phyloP scores from a whole-genome alignment of 2,113 vertebrate species.

The Notiomystis cincta region DNA sequence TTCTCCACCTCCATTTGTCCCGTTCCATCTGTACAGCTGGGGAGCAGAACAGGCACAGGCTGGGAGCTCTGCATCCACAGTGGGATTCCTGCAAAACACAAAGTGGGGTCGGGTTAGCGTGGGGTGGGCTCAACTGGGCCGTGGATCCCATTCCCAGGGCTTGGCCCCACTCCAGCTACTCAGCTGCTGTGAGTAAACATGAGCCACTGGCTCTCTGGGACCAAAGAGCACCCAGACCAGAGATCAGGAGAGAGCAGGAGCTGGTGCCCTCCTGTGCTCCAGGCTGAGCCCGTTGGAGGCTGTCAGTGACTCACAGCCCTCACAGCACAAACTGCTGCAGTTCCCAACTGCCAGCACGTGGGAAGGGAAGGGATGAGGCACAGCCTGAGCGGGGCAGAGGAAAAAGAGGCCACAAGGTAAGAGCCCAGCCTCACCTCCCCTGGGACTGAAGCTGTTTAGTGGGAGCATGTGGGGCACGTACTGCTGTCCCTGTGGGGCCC shows the following conservation, averaged over 20 bases:
- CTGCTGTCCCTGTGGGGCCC: not conserved
- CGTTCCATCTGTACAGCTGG: not conserved
- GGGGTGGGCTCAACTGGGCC: rapidly evolving
- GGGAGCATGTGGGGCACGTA: rapidly evolving
- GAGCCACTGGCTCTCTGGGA: not conserved
- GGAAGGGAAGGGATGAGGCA: not conserved
- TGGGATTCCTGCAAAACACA: conserved; percentile 22
- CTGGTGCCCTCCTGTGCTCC: not conserved
- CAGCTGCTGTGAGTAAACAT: not conserved
- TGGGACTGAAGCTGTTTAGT: not conserved
- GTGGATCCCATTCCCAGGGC: not conserved
- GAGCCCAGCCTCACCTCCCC: not conserved
- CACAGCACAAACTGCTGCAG: not conserved
- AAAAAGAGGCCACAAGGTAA: not conserved
- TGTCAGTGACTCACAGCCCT: not conserved
- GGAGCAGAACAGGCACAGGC: not conserved
- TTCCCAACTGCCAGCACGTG: not conserved
- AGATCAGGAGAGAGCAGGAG: not conserved
- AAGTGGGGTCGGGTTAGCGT: rapidly evolving
- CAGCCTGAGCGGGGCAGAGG: not conserved
- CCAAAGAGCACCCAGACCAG: not conserved
- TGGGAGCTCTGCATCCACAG: not conserved
- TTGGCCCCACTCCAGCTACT: not conserved
- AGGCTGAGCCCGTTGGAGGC: not conserved
- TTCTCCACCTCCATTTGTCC: not conserved